A percentile compares a stretch with the other conserved stretches of the same genome.
Conservation (phyloP, 1,140 invertebrate species). For the Dufourea novaeangliae region DNA sequence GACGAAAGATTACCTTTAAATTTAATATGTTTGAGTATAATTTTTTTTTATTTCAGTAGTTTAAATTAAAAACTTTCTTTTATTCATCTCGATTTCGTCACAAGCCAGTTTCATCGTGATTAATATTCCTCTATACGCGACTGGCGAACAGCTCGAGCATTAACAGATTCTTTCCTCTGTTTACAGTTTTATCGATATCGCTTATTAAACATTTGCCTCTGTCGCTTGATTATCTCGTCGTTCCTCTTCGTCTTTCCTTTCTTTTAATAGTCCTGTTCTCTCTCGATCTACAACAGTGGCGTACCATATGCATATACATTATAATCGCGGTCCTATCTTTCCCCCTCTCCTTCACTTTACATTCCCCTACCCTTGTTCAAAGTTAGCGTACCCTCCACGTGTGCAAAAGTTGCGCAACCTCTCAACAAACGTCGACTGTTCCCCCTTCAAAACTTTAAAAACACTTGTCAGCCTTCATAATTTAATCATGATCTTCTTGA, state of each 20-base stretch:
- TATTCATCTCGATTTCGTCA: too few relatives aligned
- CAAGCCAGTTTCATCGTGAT: too few relatives aligned
- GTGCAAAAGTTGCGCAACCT: not conserved
- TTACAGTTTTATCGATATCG: slow-evolving; percentile 38
- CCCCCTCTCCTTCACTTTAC: not conserved
- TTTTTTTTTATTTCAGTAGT: too few relatives aligned
- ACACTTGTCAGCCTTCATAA: too few relatives aligned
- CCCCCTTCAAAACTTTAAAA: too few relatives aligned
- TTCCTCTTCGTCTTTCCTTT: not conserved
- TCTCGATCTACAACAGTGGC: not conserved
- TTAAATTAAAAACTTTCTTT: too few relatives aligned
- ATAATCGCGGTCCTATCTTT: slow-evolving; percentile 5
- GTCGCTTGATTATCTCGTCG: slow-evolving; percentile 1
- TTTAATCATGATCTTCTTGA: too few relatives aligned
- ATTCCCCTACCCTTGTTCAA: not conserved
- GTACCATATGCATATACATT: slow-evolving; percentile 22
- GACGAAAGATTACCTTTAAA: too few relatives aligned
- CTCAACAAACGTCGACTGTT: too few relatives aligned
- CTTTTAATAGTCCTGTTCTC: not conserved
- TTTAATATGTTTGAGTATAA: too few relatives aligned
- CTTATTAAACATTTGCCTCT: slow-evolving; percentile 49
- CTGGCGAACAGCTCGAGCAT: not conserved
- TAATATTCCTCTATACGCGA: too few relatives aligned
- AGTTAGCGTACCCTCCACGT: not conserved
- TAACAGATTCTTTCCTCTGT: slow-evolving; percentile 14